A percentile compares a stretch with the other conserved stretches of the same genome.
These are phyloP conservation scores for Sciaenops ocellatus DNA, from an alignment of 2,797 vertebrate genomes.

Conservation along the genomic window DNA sequence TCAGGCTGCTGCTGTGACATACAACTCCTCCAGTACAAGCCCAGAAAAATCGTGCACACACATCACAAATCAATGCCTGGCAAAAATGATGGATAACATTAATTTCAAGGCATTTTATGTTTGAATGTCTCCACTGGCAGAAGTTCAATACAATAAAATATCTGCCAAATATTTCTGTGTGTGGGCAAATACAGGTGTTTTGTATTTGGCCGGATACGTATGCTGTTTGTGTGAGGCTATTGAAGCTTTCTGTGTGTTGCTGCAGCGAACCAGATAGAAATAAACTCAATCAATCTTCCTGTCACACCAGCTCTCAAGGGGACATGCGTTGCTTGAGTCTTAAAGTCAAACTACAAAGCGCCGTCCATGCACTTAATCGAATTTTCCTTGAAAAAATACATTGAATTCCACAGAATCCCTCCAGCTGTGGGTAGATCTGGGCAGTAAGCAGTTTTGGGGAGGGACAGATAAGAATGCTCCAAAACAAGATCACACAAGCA, in stretches of 20 bases:
- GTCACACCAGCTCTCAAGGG: constrained; percentile 25
- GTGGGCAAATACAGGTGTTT: neutral
- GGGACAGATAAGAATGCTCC: constrained; percentile 52
- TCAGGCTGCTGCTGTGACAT: constrained; percentile 8
- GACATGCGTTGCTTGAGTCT: constrained; percentile 17
- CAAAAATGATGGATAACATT: constrained; percentile 9
- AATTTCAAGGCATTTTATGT: neutral
- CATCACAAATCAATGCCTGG: neutral
- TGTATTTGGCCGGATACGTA: neutral
- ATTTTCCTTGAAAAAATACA: constrained; percentile 28
- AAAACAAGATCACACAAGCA: constrained; percentile 72
- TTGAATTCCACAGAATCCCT: constrained; percentile 25
- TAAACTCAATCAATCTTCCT: constrained; percentile 43
- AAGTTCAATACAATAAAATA: neutral
- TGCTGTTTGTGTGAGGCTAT: neutral
- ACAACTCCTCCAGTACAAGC: neutral
- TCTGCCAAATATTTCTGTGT: neutral
- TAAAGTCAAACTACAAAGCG: constrained; percentile 2
- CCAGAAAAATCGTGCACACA: neutral
- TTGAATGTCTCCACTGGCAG: neutral
- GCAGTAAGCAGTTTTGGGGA: neutral
- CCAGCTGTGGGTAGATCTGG: constrained; percentile 30
- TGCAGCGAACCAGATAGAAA: constrained; percentile 11
- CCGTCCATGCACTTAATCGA: constrained; percentile 33
- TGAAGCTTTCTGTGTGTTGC: neutral